Conservation (phyloP, 1,140 invertebrate species). For the Tetramorium alpestre region DNA sequence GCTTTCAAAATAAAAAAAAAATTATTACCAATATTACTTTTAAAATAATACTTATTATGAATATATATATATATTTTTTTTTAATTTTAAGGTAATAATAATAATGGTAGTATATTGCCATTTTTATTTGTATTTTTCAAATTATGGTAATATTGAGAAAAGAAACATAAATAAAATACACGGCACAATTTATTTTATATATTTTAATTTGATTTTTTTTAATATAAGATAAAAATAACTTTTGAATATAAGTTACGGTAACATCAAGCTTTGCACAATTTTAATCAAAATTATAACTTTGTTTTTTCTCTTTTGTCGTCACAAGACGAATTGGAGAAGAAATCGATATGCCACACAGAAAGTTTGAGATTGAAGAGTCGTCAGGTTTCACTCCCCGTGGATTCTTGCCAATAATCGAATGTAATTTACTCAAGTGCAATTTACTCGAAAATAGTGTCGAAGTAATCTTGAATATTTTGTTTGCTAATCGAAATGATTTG, state of each 20-base stretch:
- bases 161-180: too few species aligned
- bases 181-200: not conserved
- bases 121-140: not conserved
- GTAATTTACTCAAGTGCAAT: not conserved
- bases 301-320: not conserved
- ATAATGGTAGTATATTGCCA: not conserved
- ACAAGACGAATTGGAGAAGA: not conserved
- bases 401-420: not conserved
- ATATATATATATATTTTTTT: too few species aligned
- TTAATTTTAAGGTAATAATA: too few species aligned
- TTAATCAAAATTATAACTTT: not conserved
- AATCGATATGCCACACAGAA: not conserved
- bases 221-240: too few species aligned
- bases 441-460: not conserved
- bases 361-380: not conserved
- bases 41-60: not conserved
- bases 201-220: too few species aligned
- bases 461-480: not conserved
- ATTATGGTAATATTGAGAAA: too few species aligned
- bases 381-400: not conserved
- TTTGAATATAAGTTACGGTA: too few species aligned
- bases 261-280: not conserved
- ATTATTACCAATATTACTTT: not conserved
- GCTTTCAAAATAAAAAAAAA: not conserved
- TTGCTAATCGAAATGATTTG: slow-evolving; percentile 28